Evolutionary conservation across 2,113 vertebrate species (phyloP).

Genomic region (Bufo gargarizans): DNA sequence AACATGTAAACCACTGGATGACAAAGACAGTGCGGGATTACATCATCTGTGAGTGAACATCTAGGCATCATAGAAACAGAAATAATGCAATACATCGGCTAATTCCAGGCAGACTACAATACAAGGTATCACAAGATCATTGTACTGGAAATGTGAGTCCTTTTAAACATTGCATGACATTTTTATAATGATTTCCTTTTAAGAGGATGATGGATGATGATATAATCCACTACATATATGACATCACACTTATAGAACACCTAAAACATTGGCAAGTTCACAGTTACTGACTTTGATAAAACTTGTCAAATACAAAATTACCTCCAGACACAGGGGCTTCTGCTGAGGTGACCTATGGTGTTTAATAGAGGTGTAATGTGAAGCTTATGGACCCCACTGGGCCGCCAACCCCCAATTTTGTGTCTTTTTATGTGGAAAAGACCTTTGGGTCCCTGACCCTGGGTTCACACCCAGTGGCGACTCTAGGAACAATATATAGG

Average conservation of each 20-base stretch:
- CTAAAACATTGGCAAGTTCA: not conserved
- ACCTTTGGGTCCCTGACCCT: not conserved
- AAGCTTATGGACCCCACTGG: not conserved
- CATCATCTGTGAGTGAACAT: not conserved
- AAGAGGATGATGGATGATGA: not conserved
- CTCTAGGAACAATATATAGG: too few species aligned
- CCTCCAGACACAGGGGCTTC: not conserved
- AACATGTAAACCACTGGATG: not conserved
- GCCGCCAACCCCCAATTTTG: not conserved
- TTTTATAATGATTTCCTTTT: not conserved
- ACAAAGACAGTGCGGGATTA: not conserved
- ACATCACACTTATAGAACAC: not conserved
- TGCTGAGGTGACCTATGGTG: not conserved
- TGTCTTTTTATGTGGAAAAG: not conserved
- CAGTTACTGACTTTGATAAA: not conserved
- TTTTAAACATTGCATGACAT: not conserved
- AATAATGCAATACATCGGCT: slow-evolving; percentile 1
- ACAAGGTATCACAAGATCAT: not conserved
- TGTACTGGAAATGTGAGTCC: not conserved
- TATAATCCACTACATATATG: not conserved
- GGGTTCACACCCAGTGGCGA: too few species aligned
- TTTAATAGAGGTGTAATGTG: not conserved
- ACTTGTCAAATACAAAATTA: not conserved
- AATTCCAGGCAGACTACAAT: not conserved
- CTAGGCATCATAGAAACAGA: not conserved